Conservation (phyloP, 2,113 vertebrate genomes). For the Antechinus stuartii region DNA sequence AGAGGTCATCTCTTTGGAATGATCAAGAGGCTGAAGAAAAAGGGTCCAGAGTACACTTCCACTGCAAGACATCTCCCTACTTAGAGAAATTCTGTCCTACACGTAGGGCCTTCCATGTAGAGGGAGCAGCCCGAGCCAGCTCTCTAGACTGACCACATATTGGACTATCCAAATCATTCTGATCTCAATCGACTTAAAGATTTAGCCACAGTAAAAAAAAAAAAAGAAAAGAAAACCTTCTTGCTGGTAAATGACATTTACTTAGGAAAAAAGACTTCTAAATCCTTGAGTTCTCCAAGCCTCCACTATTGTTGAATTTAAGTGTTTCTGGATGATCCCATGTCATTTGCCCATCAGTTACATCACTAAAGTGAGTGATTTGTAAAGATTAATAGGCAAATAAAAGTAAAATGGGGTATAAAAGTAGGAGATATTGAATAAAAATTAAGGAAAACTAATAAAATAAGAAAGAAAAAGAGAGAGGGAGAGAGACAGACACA, state of each 20-base stretch:
- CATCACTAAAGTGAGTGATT: too few relatives aligned
- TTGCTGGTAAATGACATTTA: background rate
- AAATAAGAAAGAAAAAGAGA: too few relatives aligned
- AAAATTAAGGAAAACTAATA: too few relatives aligned
- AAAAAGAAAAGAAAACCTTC: background rate
- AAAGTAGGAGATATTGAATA: too few relatives aligned
- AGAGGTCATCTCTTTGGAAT: conserved; percentile 30
- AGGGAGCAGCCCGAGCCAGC: background rate
- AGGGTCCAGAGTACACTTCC: background rate
- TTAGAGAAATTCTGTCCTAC: background rate
- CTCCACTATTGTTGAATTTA: too few relatives aligned
- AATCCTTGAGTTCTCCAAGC: too few relatives aligned
- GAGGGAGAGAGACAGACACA: background rate
- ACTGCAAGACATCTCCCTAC: background rate
- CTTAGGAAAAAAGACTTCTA: background rate
- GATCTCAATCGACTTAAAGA: conserved; percentile 12
- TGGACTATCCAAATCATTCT: background rate
- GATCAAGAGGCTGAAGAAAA: background rate
- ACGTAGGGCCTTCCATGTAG: background rate
- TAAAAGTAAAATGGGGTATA: too few relatives aligned
- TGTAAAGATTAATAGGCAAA: too few relatives aligned
- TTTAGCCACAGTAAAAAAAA: background rate
- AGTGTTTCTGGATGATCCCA: too few relatives aligned
- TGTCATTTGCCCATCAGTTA: too few relatives aligned
- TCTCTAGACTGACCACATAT: background rate